A percentile compares a stretch with the other conserved stretches of the same genome.
Evolutionary conservation across 2,797 vertebrate genomes (phyloP).

Genomic region (Hoplostethus mediterraneus): DNA sequence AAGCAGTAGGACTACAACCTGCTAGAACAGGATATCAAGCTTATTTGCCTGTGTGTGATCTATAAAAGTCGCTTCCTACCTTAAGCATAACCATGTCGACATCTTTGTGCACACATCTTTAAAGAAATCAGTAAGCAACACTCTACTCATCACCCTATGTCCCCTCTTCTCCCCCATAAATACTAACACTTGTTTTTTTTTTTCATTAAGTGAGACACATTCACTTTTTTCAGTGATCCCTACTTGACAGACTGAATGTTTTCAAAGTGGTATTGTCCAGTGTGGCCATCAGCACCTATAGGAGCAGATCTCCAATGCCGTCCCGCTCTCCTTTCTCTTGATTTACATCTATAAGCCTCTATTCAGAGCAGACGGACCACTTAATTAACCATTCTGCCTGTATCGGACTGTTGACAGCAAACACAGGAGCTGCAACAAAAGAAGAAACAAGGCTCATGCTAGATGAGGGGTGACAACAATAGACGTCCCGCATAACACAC

Average conservation of each 20-base stretch:
- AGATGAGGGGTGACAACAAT: conserved; percentile 45
- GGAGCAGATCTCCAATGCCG: conserved; percentile 5
- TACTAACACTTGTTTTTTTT: too few relatives aligned
- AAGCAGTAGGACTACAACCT: conserved; percentile 22
- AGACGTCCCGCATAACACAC: conserved; percentile 27
- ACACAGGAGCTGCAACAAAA: conserved; percentile 49
- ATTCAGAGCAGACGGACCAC: conserved; percentile 35
- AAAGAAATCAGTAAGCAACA: not conserved
- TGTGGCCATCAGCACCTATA: conserved; percentile 12
- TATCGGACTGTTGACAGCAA: conserved; percentile 45
- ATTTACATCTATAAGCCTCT: conserved; percentile 50
- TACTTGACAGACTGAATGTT: not conserved
- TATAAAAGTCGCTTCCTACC: conserved; percentile 40
- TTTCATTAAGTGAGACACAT: too few relatives aligned
- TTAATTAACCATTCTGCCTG: conserved; percentile 46
- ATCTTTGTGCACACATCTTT: conserved; percentile 4
- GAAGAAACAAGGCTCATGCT: conserved; percentile 11
- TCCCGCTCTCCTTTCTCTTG: conserved; percentile 8
- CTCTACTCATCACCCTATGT: not conserved
- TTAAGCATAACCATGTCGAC: conserved; percentile 22
- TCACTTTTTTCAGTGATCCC: not conserved
- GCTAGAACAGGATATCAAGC: conserved; percentile 28
- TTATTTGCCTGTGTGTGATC: conserved; percentile 49
- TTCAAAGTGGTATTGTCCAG: conserved; percentile 8
- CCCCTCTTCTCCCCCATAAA: not conserved